These are phyloP conservation scores for Drosophila neotestacea DNA, from an alignment of 2,888 invertebrate genomes.

Conservation along the genomic window DNA sequence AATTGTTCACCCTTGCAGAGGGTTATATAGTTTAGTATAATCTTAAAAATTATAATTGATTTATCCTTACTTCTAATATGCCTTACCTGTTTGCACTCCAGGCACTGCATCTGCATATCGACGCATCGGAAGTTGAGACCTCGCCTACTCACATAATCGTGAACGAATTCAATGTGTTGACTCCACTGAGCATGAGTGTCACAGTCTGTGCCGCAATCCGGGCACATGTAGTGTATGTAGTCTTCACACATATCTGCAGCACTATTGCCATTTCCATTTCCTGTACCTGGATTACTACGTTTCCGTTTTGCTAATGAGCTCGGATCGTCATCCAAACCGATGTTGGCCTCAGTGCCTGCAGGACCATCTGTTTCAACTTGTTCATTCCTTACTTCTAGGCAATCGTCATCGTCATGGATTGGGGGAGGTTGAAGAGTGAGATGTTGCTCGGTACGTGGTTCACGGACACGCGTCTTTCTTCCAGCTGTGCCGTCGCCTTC, in stretches of 20 bases:
- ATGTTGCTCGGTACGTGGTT: constrained; percentile 57
- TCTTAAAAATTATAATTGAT: no score
- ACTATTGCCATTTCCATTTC: constrained; percentile 7
- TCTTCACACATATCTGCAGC: constrained; percentile 73
- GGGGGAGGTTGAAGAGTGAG: background rate
- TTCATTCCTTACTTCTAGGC: constrained; percentile 71
- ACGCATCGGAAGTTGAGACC: constrained; percentile 78
- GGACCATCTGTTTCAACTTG: constrained; percentile 52
- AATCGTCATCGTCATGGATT: constrained; percentile 49
- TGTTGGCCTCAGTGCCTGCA: constrained; percentile 39
- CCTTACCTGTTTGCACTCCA: constrained; percentile 76
- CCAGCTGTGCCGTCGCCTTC: constrained; percentile 56
- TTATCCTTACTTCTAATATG: background rate
- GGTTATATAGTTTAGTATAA: no score
- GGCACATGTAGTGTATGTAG: constrained; percentile 80
- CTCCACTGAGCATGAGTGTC: constrained; percentile 77
- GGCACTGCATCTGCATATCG: constrained; percentile 76
- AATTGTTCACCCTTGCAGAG: no score
- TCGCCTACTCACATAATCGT: constrained; percentile 75
- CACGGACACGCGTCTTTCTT: constrained; percentile 68
- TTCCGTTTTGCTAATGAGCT: constrained; percentile 39
- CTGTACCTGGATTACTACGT: constrained; percentile 8
- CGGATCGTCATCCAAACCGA: constrained; percentile 52
- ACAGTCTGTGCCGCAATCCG: constrained; percentile 80
- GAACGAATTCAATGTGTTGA: constrained; percentile 81